Evolutionary conservation across 2,797 vertebrate genomes (phyloP).

Genomic region (Malurus splendens): DNA sequence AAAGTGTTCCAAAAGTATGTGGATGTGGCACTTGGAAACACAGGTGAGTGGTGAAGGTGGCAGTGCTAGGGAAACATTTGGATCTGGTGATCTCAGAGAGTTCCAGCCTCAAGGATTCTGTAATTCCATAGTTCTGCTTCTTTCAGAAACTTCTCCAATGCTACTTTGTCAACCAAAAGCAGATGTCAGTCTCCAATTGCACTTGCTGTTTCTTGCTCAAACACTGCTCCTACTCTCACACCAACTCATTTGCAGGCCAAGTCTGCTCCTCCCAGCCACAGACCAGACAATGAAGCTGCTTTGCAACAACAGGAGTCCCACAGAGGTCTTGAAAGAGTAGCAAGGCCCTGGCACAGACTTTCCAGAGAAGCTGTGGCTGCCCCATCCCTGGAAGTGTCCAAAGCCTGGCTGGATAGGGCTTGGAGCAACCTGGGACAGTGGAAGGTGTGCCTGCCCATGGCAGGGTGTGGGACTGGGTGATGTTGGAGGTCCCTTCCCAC

Average conservation of each 20-base stretch:
- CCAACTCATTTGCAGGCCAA: background rate
- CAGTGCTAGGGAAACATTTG: background rate
- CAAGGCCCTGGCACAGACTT: background rate
- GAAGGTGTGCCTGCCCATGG: background rate
- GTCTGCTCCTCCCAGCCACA: background rate
- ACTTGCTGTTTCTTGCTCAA: background rate
- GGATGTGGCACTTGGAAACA: background rate
- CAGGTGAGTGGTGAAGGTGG: background rate
- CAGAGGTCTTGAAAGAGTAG: background rate
- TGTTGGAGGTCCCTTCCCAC: background rate
- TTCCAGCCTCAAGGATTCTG: background rate
- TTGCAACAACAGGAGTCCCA: background rate
- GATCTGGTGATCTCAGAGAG: background rate
- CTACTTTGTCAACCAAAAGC: background rate
- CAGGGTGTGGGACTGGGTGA: background rate
- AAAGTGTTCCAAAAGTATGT: background rate
- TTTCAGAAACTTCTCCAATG: background rate
- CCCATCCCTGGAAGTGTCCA: background rate
- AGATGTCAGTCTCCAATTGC: background rate
- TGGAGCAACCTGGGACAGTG: background rate
- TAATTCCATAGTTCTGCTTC: background rate
- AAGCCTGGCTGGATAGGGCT: rapidly evolving
- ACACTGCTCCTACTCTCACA: background rate
- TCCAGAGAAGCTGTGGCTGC: background rate
- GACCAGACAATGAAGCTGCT: background rate